Conservation (phyloP, 2,113 vertebrate genomes). For the Coturnix japonica region DNA sequence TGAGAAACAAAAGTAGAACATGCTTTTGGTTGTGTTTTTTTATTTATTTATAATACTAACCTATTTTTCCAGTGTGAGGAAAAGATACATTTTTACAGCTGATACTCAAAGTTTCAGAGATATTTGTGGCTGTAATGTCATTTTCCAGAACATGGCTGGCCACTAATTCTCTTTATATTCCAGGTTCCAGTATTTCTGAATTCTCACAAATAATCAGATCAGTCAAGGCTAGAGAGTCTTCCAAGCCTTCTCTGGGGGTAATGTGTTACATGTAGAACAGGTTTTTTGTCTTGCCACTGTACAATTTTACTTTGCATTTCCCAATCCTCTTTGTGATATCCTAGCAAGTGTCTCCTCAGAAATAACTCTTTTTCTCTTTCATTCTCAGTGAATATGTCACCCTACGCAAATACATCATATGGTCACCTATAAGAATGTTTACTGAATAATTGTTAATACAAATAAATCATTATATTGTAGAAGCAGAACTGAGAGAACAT, state of each 20-base stretch:
- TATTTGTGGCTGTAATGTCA: background rate
- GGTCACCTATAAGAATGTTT: background rate
- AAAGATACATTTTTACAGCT: background rate
- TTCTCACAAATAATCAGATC: background rate
- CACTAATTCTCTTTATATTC: background rate
- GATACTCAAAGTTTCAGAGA: background rate
- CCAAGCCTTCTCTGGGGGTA: background rate
- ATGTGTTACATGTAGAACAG: background rate
- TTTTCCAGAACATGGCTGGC: background rate
- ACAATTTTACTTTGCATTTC: background rate
- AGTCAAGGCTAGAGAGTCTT: background rate
- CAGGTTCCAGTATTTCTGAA: background rate
- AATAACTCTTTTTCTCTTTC: background rate
- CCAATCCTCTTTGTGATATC: background rate
- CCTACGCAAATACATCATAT: background rate
- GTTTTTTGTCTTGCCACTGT: background rate
- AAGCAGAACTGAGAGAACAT: background rate
- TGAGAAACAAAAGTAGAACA: background rate
- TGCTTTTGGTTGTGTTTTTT: background rate
- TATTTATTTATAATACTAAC: background rate
- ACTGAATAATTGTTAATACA: background rate
- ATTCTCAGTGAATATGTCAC: rapidly evolving
- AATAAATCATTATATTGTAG: background rate
- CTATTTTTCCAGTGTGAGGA: background rate
- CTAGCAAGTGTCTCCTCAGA: background rate